Base-by-base conservation (phyloP, 2,113 vertebrate species). In the Gavia stellata region DNA sequence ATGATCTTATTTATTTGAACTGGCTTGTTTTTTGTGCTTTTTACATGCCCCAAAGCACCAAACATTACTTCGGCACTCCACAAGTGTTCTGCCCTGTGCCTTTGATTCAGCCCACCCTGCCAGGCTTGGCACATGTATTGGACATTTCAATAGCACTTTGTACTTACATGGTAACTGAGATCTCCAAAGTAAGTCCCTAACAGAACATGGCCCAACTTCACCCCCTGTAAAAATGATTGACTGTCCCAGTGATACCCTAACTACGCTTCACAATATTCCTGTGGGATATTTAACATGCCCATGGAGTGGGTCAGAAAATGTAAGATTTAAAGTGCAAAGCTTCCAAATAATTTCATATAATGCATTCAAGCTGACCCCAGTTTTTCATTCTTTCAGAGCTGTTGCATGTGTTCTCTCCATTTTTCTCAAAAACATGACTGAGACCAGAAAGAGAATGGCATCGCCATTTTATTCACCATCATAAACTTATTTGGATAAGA, bases 1-100 rank as follows among this genome's bases (percentile, higher is more conserved):
- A 85, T 88, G 33, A 94, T 88, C 55, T 83, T 83, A 50, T 88
- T 96, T 86, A 81, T 93, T 81, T 66, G 44, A 92, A 78, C 36
- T 67, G 65, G 40, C 31, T 28, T 92, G 93, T 90, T 88, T 78
- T 92, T 86, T 84, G 18, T 29, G 47, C 20, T 92, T 84, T 92
- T 94, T 52, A 47, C 38, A 23, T 44, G 38, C 74, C 55, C 34
- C 49, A 55, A 71, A 74, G 36, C 55, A 86, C 17, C 13, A 73
- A 80, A 40, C 7, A 2, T 58, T 94, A 70, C 38, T 89, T 75
- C 10, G 18, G 31, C 61, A 47, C 63, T 81, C 63, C 42, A 44
- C 58, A 92, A 88, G 21, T 31, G 24, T 47, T 96, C 62, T 82
- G 20, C 47, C 55, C 28, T 45, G 4, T 90, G 66, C 38, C 28